Percentiles rank a stretch among this genome's conserved stretches.
phyloP scores from a whole-genome alignment of 2,113 vertebrate species.

The Rhinoderma darwinii region DNA sequence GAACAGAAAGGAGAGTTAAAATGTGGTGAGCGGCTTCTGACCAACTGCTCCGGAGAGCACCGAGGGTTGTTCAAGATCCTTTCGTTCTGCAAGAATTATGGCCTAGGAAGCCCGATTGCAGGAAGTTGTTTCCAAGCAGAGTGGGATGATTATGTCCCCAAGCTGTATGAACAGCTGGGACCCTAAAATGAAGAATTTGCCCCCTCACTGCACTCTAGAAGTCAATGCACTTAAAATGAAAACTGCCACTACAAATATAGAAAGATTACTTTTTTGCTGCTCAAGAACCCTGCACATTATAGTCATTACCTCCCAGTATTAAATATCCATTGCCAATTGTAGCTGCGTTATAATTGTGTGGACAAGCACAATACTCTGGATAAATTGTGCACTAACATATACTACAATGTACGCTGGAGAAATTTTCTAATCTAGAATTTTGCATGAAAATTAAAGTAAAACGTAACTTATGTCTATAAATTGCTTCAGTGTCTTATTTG shows the following conservation, averaged over 20 bases:
- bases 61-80: slow-evolving; percentile 87
- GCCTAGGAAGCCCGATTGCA: slow-evolving; percentile 79
- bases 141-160: slow-evolving; percentile 95
- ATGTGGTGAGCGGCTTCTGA: slow-evolving; percentile 82
- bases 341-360: background rate
- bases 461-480: too few relatives aligned
- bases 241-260: too few relatives aligned
- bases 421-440: too few relatives aligned
- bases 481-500: too few relatives aligned
- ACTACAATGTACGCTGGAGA: too few relatives aligned
- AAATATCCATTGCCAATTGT: background rate
- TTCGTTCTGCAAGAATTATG: slow-evolving; percentile 87
- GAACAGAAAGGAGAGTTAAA: slow-evolving; percentile 79
- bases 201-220: background rate
- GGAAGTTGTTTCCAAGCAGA: slow-evolving; percentile 94
- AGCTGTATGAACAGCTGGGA: slow-evolving; percentile 87
- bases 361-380: background rate
- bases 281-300: background rate
- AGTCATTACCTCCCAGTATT: background rate
- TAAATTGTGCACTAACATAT: too few relatives aligned
- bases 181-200: slow-evolving; percentile 74
- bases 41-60: slow-evolving; percentile 85
- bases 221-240: background rate
- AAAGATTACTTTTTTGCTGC: background rate
- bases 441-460: too few relatives aligned